Percentiles rank a stretch among this genome's conserved stretches.
phyloP scores from a whole-genome alignment of 2,888 invertebrate genomes.

The Leucania comma region DNA sequence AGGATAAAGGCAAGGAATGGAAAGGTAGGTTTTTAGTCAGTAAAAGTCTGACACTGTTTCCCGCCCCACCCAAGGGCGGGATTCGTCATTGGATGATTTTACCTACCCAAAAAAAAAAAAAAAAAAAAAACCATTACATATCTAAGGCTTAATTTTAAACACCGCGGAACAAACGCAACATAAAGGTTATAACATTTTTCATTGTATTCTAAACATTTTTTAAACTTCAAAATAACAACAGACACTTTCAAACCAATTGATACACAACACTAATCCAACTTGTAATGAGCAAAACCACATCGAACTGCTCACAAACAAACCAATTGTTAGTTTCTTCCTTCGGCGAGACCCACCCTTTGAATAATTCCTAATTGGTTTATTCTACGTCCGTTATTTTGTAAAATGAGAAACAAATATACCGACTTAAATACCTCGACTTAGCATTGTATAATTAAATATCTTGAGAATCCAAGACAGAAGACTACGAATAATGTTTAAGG shows the following conservation, averaged over 20 bases:
- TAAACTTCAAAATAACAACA: background rate
- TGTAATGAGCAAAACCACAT: constrained; percentile 26
- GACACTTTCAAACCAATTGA: background rate
- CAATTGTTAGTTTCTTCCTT: background rate
- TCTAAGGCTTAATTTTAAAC: too few species aligned
- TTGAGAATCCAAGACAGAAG: background rate
- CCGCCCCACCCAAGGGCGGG: too few species aligned
- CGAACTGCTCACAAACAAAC: background rate
- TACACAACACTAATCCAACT: constrained; percentile 12
- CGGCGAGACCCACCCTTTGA: background rate
- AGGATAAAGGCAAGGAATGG: too few species aligned
- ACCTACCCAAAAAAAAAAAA: too few species aligned
- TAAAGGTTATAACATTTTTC: background rate
- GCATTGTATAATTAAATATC: constrained; percentile 9
- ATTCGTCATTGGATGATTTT: too few species aligned
- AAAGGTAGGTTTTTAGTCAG: too few species aligned
- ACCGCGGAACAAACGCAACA: too few species aligned
- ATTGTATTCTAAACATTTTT: background rate
- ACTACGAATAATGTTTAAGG: too few species aligned
- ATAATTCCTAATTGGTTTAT: constrained; percentile 33
- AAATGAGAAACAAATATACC: constrained; percentile 37
- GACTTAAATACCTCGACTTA: background rate
- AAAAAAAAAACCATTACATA: too few species aligned
- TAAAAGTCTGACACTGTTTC: too few species aligned
- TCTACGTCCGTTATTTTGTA: constrained; percentile 46